Evolutionary conservation across 2,888 invertebrate genomes (phyloP).

Genomic region (Leptopilina myrica): DNA sequence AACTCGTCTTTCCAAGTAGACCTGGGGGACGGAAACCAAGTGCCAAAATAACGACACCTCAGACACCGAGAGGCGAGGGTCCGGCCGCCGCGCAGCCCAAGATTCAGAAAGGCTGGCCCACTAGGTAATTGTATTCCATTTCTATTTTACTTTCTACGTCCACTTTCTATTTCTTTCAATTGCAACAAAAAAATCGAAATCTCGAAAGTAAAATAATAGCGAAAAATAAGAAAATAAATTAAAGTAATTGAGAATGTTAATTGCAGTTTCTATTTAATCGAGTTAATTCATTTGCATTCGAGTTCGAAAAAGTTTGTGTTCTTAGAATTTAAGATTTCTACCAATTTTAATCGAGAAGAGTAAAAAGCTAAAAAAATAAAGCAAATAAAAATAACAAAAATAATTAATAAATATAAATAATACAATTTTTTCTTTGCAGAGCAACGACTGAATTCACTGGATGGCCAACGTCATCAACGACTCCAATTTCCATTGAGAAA

Average conservation of each 20-base stretch:
- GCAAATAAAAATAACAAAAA: too few relatives aligned
- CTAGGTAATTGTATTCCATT: slow-evolving; percentile 78
- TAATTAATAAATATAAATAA: too few relatives aligned
- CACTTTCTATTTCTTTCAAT: slow-evolving; percentile 6
- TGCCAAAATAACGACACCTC: slow-evolving; percentile 80
- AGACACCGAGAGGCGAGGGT: slow-evolving; percentile 77
- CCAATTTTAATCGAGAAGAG: too few relatives aligned
- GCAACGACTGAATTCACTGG: slow-evolving; percentile 93
- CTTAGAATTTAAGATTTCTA: too few relatives aligned
- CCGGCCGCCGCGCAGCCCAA: slow-evolving; percentile 79
- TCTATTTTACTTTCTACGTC: background rate
- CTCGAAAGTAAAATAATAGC: too few relatives aligned
- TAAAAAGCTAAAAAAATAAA: too few relatives aligned
- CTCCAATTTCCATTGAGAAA: slow-evolving; percentile 90
- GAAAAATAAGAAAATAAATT: too few relatives aligned
- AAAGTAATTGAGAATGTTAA: too few relatives aligned
- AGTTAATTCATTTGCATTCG: too few relatives aligned
- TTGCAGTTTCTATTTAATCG: too few relatives aligned
- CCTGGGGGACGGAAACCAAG: slow-evolving; percentile 82
- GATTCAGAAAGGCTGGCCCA: slow-evolving; percentile 91
- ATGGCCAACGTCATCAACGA: slow-evolving; percentile 93
- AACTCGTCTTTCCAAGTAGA: slow-evolving; percentile 89
- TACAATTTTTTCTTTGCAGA: slow-evolving; percentile 73
- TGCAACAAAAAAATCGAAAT: too few relatives aligned
- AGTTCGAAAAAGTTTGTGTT: too few relatives aligned